Evolutionary conservation across 1,140 invertebrate species (phyloP).

Genomic region (Carposina sasakii): DNA sequence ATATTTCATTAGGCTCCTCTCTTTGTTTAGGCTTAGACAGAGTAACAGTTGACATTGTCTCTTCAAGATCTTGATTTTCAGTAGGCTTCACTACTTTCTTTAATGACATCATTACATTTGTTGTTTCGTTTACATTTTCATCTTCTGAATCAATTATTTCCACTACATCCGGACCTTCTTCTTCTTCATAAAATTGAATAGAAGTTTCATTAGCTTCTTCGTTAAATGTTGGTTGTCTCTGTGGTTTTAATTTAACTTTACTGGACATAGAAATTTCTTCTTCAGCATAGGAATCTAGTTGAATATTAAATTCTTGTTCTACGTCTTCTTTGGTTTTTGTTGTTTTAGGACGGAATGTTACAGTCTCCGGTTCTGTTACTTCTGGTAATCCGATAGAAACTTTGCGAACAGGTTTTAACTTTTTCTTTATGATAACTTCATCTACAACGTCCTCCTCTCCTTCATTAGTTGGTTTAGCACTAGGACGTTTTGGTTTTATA

Average conservation of each 20-base stretch:
- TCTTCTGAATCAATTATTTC: constrained; percentile 82
- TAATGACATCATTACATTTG: constrained; percentile 42
- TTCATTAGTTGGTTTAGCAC: constrained; percentile 76
- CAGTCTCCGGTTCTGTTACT: constrained; percentile 80
- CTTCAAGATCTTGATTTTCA: constrained; percentile 30
- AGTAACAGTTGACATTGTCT: constrained; percentile 35
- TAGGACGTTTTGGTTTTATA: constrained; percentile 68
- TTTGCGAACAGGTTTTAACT: constrained; percentile 78
- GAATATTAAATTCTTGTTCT: constrained; percentile 89
- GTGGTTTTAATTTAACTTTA: constrained; percentile 85
- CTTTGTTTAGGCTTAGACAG: constrained; percentile 38
- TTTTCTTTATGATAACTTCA: constrained; percentile 81
- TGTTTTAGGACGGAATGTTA: constrained; percentile 81
- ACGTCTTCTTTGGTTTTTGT: constrained; percentile 86
- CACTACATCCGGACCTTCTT: constrained; percentile 77
- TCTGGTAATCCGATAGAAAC: constrained; percentile 77
- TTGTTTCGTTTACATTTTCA: constrained; percentile 73
- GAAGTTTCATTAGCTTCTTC: constrained; percentile 83
- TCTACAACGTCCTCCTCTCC: no score
- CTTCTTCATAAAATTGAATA: constrained; percentile 80
- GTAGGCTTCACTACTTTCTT: constrained; percentile 36
- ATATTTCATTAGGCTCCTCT: constrained; percentile 46
- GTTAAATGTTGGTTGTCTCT: constrained; percentile 77
- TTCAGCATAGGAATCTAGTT: constrained; percentile 86
- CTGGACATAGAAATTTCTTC: constrained; percentile 89